Percentiles rank a stretch among this genome's conserved stretches.
phyloP scores from a whole-genome alignment of 2,113 vertebrate genomes.

The Paramormyrops kingsleyae region DNA sequence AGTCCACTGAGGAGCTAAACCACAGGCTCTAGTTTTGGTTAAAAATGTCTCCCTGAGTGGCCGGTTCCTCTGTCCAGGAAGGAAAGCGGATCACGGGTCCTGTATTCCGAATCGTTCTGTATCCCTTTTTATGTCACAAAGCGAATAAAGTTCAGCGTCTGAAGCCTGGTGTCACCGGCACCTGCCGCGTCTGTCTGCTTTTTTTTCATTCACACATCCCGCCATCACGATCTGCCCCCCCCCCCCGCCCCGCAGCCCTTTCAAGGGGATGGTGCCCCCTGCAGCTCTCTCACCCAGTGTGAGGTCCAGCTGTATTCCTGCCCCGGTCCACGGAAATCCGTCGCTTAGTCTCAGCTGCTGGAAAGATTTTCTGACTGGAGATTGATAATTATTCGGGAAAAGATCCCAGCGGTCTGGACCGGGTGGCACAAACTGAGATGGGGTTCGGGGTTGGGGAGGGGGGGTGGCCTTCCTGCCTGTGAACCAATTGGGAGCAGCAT shows the following conservation, averaged over 20 bases:
- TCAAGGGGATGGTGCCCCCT: background rate
- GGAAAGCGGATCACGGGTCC: slow-evolving; percentile 26
- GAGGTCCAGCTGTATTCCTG: background rate
- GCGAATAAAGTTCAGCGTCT: slow-evolving; percentile 62
- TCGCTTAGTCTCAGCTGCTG: background rate
- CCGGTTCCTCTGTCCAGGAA: background rate
- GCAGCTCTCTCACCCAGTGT: background rate
- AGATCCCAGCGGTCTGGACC: background rate
- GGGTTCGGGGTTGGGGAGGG: background rate
- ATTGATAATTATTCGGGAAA: background rate
- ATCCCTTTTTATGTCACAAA: slow-evolving; percentile 45
- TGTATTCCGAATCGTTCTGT: slow-evolving; percentile 39
- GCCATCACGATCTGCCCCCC: background rate
- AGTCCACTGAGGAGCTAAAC: background rate
- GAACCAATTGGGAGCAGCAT: background rate
- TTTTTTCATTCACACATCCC: background rate
- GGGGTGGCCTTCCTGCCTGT: background rate
- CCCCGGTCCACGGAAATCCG: background rate
- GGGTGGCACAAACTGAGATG: background rate
- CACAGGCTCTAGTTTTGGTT: background rate
- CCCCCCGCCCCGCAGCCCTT: background rate
- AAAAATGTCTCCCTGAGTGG: slow-evolving; percentile 13
- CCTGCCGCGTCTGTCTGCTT: background rate
- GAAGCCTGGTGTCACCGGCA: slow-evolving; percentile 34
- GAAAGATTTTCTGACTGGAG: background rate